Evolutionary conservation across 2,888 invertebrate genomes (phyloP).

Genomic region (Papilio demoleus): DNA sequence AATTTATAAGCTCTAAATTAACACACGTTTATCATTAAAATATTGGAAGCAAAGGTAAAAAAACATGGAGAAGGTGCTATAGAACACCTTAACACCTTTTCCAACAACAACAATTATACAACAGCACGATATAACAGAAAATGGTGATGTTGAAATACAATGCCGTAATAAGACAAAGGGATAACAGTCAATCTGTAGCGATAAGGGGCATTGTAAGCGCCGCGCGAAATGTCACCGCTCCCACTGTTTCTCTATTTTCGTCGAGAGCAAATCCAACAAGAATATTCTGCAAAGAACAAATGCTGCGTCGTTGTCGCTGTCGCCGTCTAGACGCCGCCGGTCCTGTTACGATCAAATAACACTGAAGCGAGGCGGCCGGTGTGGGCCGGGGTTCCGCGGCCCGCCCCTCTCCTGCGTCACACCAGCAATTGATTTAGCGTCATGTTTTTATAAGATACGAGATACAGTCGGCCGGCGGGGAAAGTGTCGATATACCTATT

Average conservation of each 20-base stretch:
- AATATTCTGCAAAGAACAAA: conserved; percentile 79
- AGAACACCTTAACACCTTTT: too few relatives aligned
- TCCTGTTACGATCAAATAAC: conserved; percentile 78
- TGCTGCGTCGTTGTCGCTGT: conserved; percentile 69
- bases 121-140: too few relatives aligned
- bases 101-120: background rate
- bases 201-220: conserved; percentile 46
- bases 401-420: conserved; percentile 55
- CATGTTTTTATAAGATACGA: conserved; percentile 54
- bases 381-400: conserved; percentile 72
- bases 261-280: conserved; percentile 74
- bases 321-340: conserved; percentile 78
- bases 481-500: conserved; percentile 50
- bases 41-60: background rate
- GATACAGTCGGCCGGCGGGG: conserved; percentile 46
- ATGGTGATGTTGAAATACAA: conserved; percentile 9
- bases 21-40: background rate
- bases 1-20: background rate
- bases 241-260: conserved; percentile 68
- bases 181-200: conserved; percentile 37
- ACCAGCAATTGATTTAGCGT: conserved; percentile 63
- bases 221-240: conserved; percentile 77
- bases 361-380: conserved; percentile 82
- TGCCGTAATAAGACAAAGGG: conserved; percentile 24
- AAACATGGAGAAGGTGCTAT: background rate